A percentile compares a stretch with the other conserved stretches of the same genome.
Evolutionary conservation across 2,113 vertebrate genomes (phyloP).

Genomic region (Apus apus): DNA sequence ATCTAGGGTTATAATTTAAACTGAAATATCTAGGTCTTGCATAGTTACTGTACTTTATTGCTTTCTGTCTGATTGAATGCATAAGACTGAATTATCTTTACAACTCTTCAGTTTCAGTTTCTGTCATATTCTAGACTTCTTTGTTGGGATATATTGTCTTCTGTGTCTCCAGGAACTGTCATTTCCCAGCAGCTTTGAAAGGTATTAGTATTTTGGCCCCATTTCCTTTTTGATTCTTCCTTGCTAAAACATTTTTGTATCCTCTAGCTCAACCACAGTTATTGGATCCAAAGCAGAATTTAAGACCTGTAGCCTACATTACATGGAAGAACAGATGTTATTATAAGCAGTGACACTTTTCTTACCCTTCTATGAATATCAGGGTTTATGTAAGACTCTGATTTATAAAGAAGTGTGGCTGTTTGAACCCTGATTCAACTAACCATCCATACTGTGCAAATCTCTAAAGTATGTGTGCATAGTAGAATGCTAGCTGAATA

Average conservation of each 20-base stretch:
- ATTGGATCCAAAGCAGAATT: not conserved
- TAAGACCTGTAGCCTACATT: not conserved
- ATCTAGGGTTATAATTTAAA: constrained; percentile 67
- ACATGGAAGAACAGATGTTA: not conserved
- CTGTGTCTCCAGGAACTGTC: not conserved
- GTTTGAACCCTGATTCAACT: not conserved
- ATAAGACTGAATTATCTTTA: constrained; percentile 2
- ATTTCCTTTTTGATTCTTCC: not conserved
- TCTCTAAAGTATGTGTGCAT: not conserved
- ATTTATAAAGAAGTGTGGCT: not conserved
- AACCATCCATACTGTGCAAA: not conserved
- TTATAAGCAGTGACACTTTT: not conserved
- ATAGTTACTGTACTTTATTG: constrained; percentile 44
- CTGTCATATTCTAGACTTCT: constrained; percentile 17
- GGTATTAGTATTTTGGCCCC: not conserved
- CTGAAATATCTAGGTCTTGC: constrained; percentile 70
- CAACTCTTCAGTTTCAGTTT: not conserved
- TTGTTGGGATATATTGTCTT: not conserved
- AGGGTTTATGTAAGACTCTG: not conserved
- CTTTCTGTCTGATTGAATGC: constrained; percentile 37
- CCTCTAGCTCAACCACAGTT: not conserved
- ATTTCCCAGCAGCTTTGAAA: not conserved
- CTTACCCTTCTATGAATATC: not conserved
- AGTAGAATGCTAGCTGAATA: not conserved
- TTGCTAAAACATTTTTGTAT: not conserved